phyloP scores from a whole-genome alignment of 2,888 invertebrate genomes.

The Phyllotreta striolata region DNA sequence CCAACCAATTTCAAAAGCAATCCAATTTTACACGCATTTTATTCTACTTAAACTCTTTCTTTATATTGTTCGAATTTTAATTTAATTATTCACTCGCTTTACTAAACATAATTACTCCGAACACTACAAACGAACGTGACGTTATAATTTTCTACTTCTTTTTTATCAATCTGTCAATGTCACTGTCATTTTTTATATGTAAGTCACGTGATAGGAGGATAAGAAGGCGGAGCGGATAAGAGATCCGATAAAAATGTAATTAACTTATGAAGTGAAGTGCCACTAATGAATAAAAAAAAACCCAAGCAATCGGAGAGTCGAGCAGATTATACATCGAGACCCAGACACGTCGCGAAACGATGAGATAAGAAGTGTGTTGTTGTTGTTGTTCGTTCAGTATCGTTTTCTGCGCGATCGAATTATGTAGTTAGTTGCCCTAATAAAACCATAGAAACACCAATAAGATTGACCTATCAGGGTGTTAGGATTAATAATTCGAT shows the following conservation, averaged over 20 bases:
- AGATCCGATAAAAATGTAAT: conserved; percentile 42
- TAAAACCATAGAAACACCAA: conserved; percentile 23
- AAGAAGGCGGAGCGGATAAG: conserved; percentile 40
- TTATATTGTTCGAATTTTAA: too few species aligned
- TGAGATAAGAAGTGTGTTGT: conserved; percentile 16
- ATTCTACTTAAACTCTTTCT: too few species aligned
- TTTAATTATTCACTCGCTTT: too few species aligned
- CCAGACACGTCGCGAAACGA: conserved; percentile 25
- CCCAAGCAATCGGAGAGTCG: conserved; percentile 36
- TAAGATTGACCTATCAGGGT: neutral
- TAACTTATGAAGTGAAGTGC: conserved; percentile 34
- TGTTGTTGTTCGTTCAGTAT: conserved; percentile 18
- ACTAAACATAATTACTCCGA: too few species aligned
- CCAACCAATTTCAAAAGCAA: too few species aligned
- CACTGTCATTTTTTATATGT: conserved; percentile 37
- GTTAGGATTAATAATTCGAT: conserved; percentile 7
- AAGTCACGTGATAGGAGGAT: conserved; percentile 44
- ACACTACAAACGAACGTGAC: too few species aligned
- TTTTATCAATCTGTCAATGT: neutral
- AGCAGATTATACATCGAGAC: conserved; percentile 29
- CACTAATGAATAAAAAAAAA: conserved; percentile 39
- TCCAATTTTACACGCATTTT: too few species aligned
- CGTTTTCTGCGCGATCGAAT: conserved; percentile 21
- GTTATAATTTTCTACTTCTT: neutral
- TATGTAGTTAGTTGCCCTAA: conserved; percentile 4